Evolutionary conservation across 2,113 vertebrate genomes (phyloP), one percentile per base, ranked within the genome.

Genomic region (Neolamprologus kungweensis): DNA sequence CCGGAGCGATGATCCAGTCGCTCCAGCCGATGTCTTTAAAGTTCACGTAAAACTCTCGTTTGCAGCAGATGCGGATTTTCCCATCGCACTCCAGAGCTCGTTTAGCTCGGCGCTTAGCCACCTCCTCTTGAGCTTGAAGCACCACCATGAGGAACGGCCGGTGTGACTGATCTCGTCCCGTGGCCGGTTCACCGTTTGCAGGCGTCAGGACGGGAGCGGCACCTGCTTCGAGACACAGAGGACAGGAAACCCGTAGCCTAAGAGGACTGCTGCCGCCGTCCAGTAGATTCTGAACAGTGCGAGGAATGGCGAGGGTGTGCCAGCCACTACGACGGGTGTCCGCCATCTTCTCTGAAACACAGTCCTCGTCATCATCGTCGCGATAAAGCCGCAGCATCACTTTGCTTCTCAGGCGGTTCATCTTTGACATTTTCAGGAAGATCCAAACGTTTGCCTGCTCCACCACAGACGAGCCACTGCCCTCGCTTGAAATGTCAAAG

Each of bases 1-100:
- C 95, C 2, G 99, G 99, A 2, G 99, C 99, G 10, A 99, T 99
- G 95, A 99, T 99, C 99, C 99, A 99, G 95, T 99, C 99, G n/a
- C 96, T 98, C 99, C 99, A 99, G 82, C 99, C 98, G 19, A 99
- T 99, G 93, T 99, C 98, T 93, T 98, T 98, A 94, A 99, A 99
- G 92, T 98, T 99, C 16, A 99, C 98, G 16, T 97, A 98, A 94
- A 99, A 99, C 89, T 99, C 97, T 37, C 97, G 97, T 94, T 98
- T 99, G 95, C 98, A 99, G 96, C 98, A 99, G 68, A 97, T 90
- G 54, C 96, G 97, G 87, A 97, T 97, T 91, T 98, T 98, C 80
- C 98, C 97, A 0, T 99, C 98, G 5, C 99, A 99, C 92, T 99
- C 98, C 87, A 99, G 93, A 51, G 97, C 98, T 28, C 99, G 96